Percentiles rank a stretch among this genome's conserved stretches.
These are phyloP conservation scores for Myripristis murdjan DNA, from an alignment of 2,797 vertebrate species.

Conservation along the genomic window DNA sequence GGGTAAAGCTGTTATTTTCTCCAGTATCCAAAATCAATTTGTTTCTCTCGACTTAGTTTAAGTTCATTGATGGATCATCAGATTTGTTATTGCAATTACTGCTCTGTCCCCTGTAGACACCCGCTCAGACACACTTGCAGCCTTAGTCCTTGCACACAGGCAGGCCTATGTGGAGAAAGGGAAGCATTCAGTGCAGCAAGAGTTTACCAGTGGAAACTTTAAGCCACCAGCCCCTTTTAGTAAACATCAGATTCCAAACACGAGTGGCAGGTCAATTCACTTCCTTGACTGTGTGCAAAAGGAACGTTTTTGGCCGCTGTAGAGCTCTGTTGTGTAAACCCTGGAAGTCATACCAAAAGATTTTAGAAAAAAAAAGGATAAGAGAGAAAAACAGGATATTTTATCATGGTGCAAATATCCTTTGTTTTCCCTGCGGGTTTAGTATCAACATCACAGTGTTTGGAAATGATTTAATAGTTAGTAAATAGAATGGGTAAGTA, in stretches of 20 bases:
- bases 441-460: constrained; percentile 37
- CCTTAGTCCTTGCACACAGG: constrained; percentile 55
- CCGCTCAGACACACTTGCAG: constrained; percentile 41
- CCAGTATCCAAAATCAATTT: too few relatives aligned
- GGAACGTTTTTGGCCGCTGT: constrained; percentile 27
- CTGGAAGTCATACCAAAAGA: constrained; percentile 59
- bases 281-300: constrained; percentile 29
- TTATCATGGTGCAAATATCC: constrained; percentile 48
- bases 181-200: constrained; percentile 67
- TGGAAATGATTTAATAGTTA: constrained; percentile 22
- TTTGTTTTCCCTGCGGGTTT: constrained; percentile 37
- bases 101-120: constrained; percentile 41
- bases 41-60: too few relatives aligned
- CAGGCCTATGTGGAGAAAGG: constrained; percentile 56
- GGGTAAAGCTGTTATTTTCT: not conserved
- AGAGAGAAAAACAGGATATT: constrained; percentile 72
- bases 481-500: constrained; percentile 45
- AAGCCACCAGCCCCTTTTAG: constrained; percentile 59
- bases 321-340: constrained; percentile 45
- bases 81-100: constrained; percentile 13
- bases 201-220: constrained; percentile 79
- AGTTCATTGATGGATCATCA: constrained; percentile 30
- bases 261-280: constrained; percentile 28
- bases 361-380: constrained; percentile 42
- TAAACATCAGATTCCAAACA: constrained; percentile 71